Evolutionary conservation across 1,140 invertebrate species (phyloP).

Genomic region (Neodiprion lecontei): DNA sequence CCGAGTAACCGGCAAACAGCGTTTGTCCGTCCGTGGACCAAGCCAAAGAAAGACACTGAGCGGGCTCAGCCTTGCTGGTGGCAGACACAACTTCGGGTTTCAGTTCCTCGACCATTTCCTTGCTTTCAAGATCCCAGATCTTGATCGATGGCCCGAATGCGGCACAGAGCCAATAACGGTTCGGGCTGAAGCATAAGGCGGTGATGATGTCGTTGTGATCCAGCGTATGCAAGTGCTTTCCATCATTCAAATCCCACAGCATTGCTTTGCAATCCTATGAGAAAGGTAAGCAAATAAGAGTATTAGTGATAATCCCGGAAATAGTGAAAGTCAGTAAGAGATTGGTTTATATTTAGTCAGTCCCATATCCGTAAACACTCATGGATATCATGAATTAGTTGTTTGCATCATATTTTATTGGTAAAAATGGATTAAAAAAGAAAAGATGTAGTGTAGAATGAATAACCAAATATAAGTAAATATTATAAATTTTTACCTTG

Average conservation of each 20-base stretch:
- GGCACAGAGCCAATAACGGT: slow-evolving; percentile 99
- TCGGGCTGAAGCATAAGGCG: slow-evolving; percentile 98
- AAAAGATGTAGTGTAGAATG: slow-evolving; percentile 17
- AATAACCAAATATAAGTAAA: background rate
- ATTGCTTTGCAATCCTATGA: slow-evolving; percentile 95
- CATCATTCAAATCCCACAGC: slow-evolving; percentile 99
- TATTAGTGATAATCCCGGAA: slow-evolving; percentile 1
- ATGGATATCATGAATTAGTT: slow-evolving; percentile 48
- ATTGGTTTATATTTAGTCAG: slow-evolving; percentile 37
- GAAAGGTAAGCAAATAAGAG: slow-evolving; percentile 18
- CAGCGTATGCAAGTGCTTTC: slow-evolving; percentile 98
- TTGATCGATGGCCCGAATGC: slow-evolving; percentile 99
- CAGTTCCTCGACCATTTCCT: slow-evolving; percentile 98
- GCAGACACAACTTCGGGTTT: slow-evolving; percentile 89
- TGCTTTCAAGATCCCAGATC: slow-evolving; percentile 99
- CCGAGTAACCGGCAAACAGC: slow-evolving; percentile 98
- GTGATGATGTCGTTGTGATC: slow-evolving; percentile 99
- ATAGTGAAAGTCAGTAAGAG: slow-evolving; percentile 6
- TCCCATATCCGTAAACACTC: slow-evolving; percentile 60
- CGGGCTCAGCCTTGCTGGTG: slow-evolving; percentile 84
- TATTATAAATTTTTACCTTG: slow-evolving; percentile 70
- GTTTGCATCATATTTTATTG: slow-evolving; percentile 31
- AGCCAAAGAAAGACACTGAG: slow-evolving; percentile 95
- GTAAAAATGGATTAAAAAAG: slow-evolving; percentile 1
- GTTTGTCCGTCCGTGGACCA: slow-evolving; percentile 99